Conservation (phyloP, 2,113 vertebrate species). For the Chloropsis cyanopogon region DNA sequence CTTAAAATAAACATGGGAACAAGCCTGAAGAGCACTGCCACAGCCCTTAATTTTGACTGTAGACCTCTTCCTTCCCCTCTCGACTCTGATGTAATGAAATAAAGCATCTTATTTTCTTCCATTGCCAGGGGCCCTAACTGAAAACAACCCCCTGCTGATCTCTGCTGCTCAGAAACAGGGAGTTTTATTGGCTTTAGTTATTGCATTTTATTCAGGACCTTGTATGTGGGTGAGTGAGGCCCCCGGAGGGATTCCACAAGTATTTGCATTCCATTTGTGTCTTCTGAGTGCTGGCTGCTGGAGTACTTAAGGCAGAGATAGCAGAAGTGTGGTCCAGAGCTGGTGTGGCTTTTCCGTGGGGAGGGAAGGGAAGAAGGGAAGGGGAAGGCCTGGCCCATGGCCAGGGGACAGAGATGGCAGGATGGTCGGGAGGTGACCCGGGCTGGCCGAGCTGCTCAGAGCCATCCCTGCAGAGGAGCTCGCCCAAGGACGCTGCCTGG, state of each 20-base stretch:
- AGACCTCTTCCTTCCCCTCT: constrained; percentile 47
- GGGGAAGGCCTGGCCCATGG: neutral
- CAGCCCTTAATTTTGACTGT: constrained; percentile 29
- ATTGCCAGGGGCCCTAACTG: constrained; percentile 52
- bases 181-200: constrained; percentile 68
- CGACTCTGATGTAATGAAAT: constrained; percentile 24
- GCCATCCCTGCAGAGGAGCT: neutral
- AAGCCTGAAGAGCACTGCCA: neutral
- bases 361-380: neutral
- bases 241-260: constrained; percentile 19
- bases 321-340: neutral
- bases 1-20: neutral
- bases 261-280: constrained; percentile 56
- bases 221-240: constrained; percentile 55
- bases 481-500: fast-evolving
- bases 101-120: constrained; percentile 64
- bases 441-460: fast-evolving
- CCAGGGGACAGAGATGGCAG: neutral
- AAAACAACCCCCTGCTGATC: constrained; percentile 59
- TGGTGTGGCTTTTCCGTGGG: neutral
- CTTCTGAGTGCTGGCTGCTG: constrained; percentile 20
- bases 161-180: constrained; percentile 49
- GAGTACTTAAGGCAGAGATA: neutral
- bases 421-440: neutral
- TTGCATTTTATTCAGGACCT: constrained; percentile 62